Conservation (phyloP, 2,113 vertebrate species). For the Brevimyrus niger region DNA sequence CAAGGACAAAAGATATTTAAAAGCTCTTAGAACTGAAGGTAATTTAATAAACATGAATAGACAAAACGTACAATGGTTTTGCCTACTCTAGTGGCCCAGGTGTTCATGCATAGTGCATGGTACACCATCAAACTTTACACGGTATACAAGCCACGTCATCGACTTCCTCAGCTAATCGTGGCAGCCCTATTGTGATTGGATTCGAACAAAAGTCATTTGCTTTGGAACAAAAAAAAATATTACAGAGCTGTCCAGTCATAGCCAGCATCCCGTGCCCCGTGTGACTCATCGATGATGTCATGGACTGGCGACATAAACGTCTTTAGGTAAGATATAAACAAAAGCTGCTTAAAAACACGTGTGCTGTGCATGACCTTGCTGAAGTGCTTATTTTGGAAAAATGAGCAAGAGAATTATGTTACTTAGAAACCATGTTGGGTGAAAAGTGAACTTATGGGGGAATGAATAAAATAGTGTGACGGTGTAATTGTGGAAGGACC, state of each 20-base stretch:
- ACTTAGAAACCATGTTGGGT: neutral
- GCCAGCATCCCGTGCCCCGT: neutral
- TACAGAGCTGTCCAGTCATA: neutral
- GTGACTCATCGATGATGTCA: neutral
- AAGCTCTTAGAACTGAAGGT: no score
- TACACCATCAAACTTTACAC: no score
- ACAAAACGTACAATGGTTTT: no score
- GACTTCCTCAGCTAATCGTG: no score
- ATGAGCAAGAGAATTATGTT: neutral
- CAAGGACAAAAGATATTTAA: no score
- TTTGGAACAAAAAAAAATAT: neutral
- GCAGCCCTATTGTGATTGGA: neutral
- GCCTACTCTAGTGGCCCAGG: no score
- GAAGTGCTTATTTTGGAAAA: neutral
- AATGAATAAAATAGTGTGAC: neutral
- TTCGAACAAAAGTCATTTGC: neutral
- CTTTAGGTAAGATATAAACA: conserved; percentile 2
- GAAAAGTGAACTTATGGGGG: neutral
- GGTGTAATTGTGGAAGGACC: neutral
- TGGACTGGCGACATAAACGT: neutral
- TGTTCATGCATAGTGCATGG: no score
- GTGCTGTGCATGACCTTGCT: neutral
- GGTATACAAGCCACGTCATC: no score
- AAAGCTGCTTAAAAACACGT: neutral
- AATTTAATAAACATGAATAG: no score